Evolutionary conservation across 2,888 invertebrate genomes (phyloP).

Genomic region (Ischnus inquisitorius): DNA sequence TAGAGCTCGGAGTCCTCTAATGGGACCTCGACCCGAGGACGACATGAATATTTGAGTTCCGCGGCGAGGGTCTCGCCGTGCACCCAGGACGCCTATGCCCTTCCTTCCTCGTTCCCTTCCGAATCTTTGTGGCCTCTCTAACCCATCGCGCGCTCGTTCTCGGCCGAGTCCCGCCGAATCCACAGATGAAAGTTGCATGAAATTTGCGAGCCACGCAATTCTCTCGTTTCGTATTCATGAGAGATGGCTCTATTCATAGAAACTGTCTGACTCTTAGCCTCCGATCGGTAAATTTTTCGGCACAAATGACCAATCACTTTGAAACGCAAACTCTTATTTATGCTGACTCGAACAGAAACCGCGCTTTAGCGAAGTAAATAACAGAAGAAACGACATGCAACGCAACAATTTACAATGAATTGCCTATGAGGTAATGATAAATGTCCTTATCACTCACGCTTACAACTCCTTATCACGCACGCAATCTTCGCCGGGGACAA

Average conservation of each 20-base stretch:
- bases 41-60: constrained; percentile 66
- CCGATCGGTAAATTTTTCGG: background rate
- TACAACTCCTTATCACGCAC: too few species aligned
- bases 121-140: background rate
- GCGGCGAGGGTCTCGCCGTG: constrained; percentile 4
- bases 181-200: constrained; percentile 19
- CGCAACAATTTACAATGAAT: too few species aligned
- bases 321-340: too few species aligned
- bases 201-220: constrained; percentile 30
- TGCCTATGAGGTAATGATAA: too few species aligned
- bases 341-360: too few species aligned
- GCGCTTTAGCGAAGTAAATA: too few species aligned
- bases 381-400: too few species aligned
- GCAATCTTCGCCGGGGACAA: too few species aligned
- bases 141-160: background rate
- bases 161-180: constrained; percentile 11
- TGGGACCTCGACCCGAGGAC: constrained; percentile 53
- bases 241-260: background rate
- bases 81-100: constrained; percentile 18
- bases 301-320: background rate
- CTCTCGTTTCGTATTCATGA: constrained; percentile 23
- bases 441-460: too few species aligned
- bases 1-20: constrained; percentile 48
- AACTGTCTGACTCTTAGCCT: background rate
- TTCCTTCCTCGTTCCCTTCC: background rate